Evolutionary conservation across 2,113 vertebrate genomes (phyloP), one percentile per base, ranked within the genome.

Genomic region (Protobothrops mucrosquamatus): DNA sequence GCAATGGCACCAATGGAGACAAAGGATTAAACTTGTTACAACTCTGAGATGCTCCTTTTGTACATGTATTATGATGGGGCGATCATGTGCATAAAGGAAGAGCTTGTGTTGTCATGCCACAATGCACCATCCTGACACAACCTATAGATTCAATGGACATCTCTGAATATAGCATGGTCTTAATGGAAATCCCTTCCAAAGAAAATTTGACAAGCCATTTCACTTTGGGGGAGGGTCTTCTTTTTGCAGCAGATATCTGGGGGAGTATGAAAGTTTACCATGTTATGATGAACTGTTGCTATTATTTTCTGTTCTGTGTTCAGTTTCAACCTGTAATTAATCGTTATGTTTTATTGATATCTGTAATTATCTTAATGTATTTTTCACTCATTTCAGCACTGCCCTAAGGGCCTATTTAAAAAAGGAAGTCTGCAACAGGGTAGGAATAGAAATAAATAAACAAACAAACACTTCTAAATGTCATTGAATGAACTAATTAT

Each of bases 351-450:
- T 81, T 89, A 89, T 46, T 89, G 52, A 48, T 92, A 56, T 85
- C 87, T 56, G 34, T 29, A 81, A 92, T 56, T 46, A 69, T 92
- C 59, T 92, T 89, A 46, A 92, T 89, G 64, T 29, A 89, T 43
- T 89, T 81, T 92, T 81, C 56, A 81, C 23, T 54, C 64, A 56
- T 57, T 92, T 89, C 39, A 46, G 55, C 23, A 11, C 87, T 89
- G 34, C 92, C 91, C 64, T 46, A 52, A 24, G 89, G 0, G 52
- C 85, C 91, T 22, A 39, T 26, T 6, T 93, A 46, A 92, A 88
- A 90, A 1, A 89, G 20, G 10, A 89, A 89, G 90, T 0, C 6
- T 91, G 87, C 0, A 6, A 11, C 15, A 81, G 29, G 1, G 0
- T 4, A 29, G 4, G 7, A 1, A 3, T 6, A 85, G 85, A 87